phyloP scores from a whole-genome alignment of 2,113 vertebrate genomes.

The Pholis gunnellus region DNA sequence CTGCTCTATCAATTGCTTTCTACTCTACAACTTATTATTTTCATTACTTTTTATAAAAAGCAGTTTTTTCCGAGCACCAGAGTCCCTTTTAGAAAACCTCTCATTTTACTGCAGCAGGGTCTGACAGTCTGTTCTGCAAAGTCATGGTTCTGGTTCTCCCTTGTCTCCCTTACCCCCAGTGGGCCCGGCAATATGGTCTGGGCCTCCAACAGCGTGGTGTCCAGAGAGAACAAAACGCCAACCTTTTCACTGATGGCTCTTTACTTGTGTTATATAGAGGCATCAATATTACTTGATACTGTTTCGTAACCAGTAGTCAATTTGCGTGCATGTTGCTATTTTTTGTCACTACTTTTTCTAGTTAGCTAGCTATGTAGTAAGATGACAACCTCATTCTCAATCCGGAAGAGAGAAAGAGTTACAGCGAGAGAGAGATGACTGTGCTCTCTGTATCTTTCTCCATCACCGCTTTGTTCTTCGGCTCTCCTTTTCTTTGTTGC shows the following conservation, averaged over 20 bases:
- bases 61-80: background rate
- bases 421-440: conserved; percentile 13
- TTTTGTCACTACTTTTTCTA: background rate
- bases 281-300: background rate
- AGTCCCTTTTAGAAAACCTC: background rate
- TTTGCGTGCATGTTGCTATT: background rate
- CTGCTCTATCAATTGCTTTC: background rate
- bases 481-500: background rate
- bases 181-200: background rate
- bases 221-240: background rate
- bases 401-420: background rate
- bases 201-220: background rate
- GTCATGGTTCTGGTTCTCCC: background rate
- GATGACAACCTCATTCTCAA: background rate
- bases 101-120: background rate
- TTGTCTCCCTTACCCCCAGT: background rate
- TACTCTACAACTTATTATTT: background rate
- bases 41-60: background rate
- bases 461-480: background rate
- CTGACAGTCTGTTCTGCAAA: no score
- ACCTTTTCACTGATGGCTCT: background rate
- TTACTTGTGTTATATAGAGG: background rate
- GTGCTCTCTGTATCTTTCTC: background rate
- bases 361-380: background rate
- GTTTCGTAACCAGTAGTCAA: background rate